Percentiles rank a stretch among this genome's conserved stretches.
These are phyloP conservation scores for Stichodactyla mertensii DNA, from an alignment of 64 coral and sea anemone species.

Conservation along the genomic window DNA sequence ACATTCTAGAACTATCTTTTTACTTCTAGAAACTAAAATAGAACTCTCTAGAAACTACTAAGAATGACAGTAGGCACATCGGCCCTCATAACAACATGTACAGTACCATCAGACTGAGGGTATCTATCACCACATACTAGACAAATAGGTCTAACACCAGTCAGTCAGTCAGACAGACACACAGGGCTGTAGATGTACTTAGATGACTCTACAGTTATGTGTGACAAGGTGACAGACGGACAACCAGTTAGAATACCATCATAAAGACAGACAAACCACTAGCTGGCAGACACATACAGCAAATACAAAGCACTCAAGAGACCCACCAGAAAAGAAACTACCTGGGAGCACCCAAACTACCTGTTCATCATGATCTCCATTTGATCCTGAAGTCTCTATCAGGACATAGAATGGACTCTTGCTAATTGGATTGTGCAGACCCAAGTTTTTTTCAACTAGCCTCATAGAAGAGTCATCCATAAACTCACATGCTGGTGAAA, in stretches of 20 bases:
- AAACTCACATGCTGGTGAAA: constrained; percentile 72
- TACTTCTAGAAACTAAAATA: no score
- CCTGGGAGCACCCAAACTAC: not conserved
- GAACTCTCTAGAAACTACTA: no score
- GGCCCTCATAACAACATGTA: no score
- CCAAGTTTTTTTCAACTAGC: constrained; percentile 53
- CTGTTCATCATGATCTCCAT: constrained; percentile 83
- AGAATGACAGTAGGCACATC: no score
- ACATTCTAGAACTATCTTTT: no score
- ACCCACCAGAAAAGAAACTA: not conserved
- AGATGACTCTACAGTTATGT: no score
- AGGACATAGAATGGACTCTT: constrained; percentile 84
- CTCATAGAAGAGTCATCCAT: constrained; percentile 62
- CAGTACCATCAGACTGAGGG: not conserved
- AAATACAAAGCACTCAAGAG: no score
- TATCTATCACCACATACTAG: not conserved
- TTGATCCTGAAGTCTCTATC: constrained; percentile 86
- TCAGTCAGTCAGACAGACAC: not conserved
- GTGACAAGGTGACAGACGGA: no score
- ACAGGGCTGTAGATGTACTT: not conserved
- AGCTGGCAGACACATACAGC: no score
- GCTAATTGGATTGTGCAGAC: constrained; percentile 61
- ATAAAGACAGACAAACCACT: no score
- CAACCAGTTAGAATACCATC: no score
- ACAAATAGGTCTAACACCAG: not conserved